These are phyloP conservation scores for Cebidichthys violaceus DNA, from an alignment of 2,113 vertebrate species.

Conservation along the genomic window DNA sequence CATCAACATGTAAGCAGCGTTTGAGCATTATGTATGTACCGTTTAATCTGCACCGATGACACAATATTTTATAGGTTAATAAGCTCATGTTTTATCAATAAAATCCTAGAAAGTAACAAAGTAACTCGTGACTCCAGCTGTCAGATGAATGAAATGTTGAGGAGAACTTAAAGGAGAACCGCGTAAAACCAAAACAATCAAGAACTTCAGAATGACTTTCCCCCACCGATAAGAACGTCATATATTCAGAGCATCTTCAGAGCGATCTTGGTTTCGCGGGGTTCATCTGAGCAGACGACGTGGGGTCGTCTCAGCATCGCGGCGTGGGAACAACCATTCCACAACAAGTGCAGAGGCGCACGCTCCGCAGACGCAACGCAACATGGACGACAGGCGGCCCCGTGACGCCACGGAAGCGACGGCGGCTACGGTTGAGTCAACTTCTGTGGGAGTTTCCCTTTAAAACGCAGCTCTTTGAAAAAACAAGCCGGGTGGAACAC, in stretches of 20 bases:
- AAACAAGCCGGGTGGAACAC: constrained; percentile 62
- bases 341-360: not conserved
- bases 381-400: constrained; percentile 21
- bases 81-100: not conserved
- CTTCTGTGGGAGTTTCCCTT: constrained; percentile 66
- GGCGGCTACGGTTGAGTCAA: constrained; percentile 64
- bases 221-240: not conserved
- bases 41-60: not conserved
- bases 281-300: not conserved
- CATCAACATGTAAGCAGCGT: not conserved
- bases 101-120: not conserved
- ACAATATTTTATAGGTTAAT: not conserved
- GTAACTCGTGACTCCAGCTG: not conserved
- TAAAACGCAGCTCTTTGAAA: constrained; percentile 49
- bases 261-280: not conserved
- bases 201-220: not conserved
- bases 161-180: not conserved
- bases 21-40: not conserved
- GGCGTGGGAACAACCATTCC: constrained; percentile 10
- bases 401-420: constrained; percentile 11
- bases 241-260: not conserved
- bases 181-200: not conserved
- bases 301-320: not conserved
- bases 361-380: not conserved
- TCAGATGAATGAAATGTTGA: not conserved